phyloP scores from a whole-genome alignment of 92 coral and sea anemone genomes.

The Chrysogorgia sp. region DNA sequence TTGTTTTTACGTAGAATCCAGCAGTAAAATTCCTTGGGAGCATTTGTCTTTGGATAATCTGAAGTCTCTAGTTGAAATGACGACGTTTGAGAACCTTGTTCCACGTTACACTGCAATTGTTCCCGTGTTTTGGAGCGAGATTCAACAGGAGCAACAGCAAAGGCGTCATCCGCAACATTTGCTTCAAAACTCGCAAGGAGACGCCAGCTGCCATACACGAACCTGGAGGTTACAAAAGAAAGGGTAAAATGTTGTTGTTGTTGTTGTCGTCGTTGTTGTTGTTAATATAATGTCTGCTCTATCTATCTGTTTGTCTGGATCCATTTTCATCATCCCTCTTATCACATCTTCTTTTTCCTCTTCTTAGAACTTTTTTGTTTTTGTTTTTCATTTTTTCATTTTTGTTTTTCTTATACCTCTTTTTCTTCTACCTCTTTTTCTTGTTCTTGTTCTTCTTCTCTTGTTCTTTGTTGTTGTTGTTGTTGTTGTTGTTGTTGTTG shows the following conservation, averaged over 20 bases:
- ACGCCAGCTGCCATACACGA: constrained; percentile 85
- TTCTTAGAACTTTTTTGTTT: no score
- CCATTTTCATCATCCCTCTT: no score
- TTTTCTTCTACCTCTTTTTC: no score
- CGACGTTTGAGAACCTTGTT: constrained; percentile 88
- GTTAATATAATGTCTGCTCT: not conserved
- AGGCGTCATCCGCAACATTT: constrained; percentile 88
- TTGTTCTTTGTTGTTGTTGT: no score
- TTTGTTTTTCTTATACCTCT: no score
- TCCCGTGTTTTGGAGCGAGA: constrained; percentile 91
- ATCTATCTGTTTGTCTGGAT: no score
- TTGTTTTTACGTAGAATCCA: constrained; percentile 2
- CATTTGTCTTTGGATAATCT: constrained; percentile 62
- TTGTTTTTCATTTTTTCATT: no score
- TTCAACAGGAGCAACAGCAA: constrained; percentile 95
- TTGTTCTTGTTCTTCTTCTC: no score
- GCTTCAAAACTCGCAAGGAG: constrained; percentile 85
- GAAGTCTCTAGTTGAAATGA: constrained; percentile 69
- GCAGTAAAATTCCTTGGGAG: constrained; percentile 19
- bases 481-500: no score
- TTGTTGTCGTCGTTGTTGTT: not conserved
- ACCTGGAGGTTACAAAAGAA: constrained; percentile 88
- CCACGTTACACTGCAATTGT: constrained; percentile 91
- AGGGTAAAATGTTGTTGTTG: constrained; percentile 55
- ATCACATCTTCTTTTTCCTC: no score